A percentile compares a stretch with the other conserved stretches of the same genome.
Evolutionary conservation across 2,888 invertebrate species (phyloP).

Genomic region (Callinectes sapidus): DNA sequence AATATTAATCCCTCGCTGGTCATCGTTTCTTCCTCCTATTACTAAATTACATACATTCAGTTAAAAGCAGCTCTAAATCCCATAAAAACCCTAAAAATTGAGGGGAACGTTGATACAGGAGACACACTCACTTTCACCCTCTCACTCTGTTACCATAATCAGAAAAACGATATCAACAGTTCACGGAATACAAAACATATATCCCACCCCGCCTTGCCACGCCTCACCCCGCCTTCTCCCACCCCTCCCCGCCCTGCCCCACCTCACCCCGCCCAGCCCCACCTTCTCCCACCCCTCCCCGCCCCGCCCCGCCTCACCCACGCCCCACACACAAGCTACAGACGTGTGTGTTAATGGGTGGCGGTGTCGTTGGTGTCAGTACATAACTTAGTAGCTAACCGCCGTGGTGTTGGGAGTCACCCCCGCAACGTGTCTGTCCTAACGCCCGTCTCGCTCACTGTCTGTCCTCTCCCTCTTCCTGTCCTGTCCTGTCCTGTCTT

Average conservation of each 20-base stretch:
- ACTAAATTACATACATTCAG: too few relatives aligned
- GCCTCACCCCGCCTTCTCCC: neutral
- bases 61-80: too few relatives aligned
- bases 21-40: too few relatives aligned
- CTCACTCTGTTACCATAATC: too few relatives aligned
- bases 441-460: neutral
- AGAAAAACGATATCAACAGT: neutral
- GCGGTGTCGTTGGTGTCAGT: neutral
- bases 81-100: too few relatives aligned
- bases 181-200: neutral
- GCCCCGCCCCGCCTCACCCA: neutral
- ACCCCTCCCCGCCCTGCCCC: neutral
- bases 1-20: too few relatives aligned
- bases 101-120: too few relatives aligned
- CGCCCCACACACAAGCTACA: neutral
- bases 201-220: neutral
- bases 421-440: neutral
- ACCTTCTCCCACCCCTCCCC: neutral
- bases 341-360: neutral
- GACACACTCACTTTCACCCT: too few relatives aligned
- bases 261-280: neutral
- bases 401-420: neutral
- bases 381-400: neutral
- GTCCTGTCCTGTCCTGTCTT: neutral
- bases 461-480: conserved; percentile 15